These are phyloP conservation scores for Aurelia sp. DNA, from an alignment of 30 jellyfish, hydroid and myxozoan species.

Conservation along the genomic window DNA sequence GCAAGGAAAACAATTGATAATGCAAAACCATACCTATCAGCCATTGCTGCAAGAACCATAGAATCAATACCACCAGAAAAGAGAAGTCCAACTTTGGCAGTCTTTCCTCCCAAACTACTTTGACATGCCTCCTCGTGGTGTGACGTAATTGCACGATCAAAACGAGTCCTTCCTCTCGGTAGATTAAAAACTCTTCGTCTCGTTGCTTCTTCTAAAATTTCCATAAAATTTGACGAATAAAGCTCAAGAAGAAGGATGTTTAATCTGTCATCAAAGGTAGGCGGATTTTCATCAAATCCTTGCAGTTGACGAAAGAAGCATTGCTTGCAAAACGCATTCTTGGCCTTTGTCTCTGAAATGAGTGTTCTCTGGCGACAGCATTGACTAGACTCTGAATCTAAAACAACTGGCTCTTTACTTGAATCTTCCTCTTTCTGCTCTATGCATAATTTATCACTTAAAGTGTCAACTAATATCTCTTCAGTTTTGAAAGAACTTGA, in stretches of 20 bases:
- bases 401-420: too few relatives aligned
- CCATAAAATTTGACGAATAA: constrained; percentile 24
- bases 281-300: constrained; percentile 17
- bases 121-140: neutral
- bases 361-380: too few relatives aligned
- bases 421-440: too few relatives aligned
- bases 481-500: too few relatives aligned
- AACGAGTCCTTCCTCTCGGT: constrained; percentile 44
- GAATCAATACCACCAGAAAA: constrained; percentile 98
- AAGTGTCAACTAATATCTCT: too few relatives aligned
- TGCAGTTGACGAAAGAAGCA: too few relatives aligned
- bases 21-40: constrained; percentile 63
- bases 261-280: neutral
- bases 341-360: too few relatives aligned
- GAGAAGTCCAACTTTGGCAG: constrained; percentile 76
- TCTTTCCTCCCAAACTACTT: neutral
- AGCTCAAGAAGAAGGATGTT: constrained; percentile 9
- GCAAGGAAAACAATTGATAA: neutral
- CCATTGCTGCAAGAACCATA: constrained; percentile 85
- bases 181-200: constrained; percentile 73
- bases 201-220: constrained; percentile 53
- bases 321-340: too few relatives aligned
- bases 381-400: too few relatives aligned
- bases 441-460: too few relatives aligned
- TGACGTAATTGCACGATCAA: neutral